Evolutionary conservation across 2,888 invertebrate species (phyloP), one percentile per base, ranked within the genome.

Genomic region (Andrena camellia): DNA sequence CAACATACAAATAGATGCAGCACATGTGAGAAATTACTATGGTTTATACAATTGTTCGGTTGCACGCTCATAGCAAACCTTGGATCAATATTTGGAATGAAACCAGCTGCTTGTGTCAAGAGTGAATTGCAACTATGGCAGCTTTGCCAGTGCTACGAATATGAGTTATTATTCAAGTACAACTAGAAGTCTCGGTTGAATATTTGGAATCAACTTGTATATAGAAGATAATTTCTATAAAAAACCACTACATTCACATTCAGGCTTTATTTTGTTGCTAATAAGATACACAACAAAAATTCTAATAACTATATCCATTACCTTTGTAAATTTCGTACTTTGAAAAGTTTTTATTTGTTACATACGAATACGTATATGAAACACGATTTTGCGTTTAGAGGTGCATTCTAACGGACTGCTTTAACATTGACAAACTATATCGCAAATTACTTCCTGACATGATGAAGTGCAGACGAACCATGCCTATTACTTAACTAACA

Each of bases 381-480:
- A 57, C 23, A 10, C 23, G 23, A 57, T 26, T 57, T 57, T 26
- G 8, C 23, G 23, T 57, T 10, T 4, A 57, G 10, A 57, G 23
- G 57, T 10, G 2, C 1, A 10, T 23, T 23, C 23, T 4, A 10
- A 26, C 23, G 57, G 4, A 57, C 26, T 13, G 0, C 57, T 57
- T 10, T 26, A 23, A 23, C 57, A 57, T 57, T 57, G 57, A 57
- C 57, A 26, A 57, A 57, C 23, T 23, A 26, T 10, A 57, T 57
- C 23, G 3, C 57, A 20, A 57, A 20, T 57, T 57, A 57, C 23
- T 57, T 57, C 17, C 26, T 17, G 29, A 13, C 13, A 60, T 60
- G 60, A 60, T 29, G 60, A 31, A 60, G 29, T 17, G 57, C 57
- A 57, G 57, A 57, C 23, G 10, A 57, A 23, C 57, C 57, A 10